Conservation (phyloP, 1,140 invertebrate genomes). For the Cotesia vestalis region DNA sequence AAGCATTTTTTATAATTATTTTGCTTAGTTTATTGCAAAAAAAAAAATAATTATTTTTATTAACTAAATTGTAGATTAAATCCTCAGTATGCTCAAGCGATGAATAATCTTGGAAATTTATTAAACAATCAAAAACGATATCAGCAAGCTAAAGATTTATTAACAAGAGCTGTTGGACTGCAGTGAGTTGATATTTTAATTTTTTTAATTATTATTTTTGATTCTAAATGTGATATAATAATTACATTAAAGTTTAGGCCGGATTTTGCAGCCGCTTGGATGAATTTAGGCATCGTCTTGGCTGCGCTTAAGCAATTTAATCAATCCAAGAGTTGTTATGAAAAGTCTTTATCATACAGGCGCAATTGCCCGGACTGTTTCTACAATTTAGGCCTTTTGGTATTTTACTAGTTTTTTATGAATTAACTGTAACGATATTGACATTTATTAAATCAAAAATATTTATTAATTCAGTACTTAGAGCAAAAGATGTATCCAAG, state of each 20-base stretch:
- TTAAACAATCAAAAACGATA: constrained; percentile 81
- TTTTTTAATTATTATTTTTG: background rate
- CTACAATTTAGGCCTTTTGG: constrained; percentile 94
- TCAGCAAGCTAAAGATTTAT: constrained; percentile 78
- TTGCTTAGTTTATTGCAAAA: constrained; percentile 3
- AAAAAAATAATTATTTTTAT: constrained; percentile 22
- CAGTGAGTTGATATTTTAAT: constrained; percentile 67
- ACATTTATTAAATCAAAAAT: constrained; percentile 20
- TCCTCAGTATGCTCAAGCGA: constrained; percentile 93
- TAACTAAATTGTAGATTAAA: constrained; percentile 71
- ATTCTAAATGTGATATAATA: background rate
- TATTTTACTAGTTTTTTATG: constrained; percentile 58
- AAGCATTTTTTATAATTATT: constrained; percentile 10
- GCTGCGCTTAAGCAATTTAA: constrained; percentile 76
- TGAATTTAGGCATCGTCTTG: constrained; percentile 95
- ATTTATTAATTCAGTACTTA: constrained; percentile 67
- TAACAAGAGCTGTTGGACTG: constrained; percentile 77
- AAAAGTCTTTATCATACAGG: constrained; percentile 78
- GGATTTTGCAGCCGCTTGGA: constrained; percentile 95
- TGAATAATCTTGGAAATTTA: constrained; percentile 97
- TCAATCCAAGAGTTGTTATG: constrained; percentile 82
- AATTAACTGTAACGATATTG: constrained; percentile 18
- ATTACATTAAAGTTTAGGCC: constrained; percentile 65
- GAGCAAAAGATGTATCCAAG: constrained; percentile 69
- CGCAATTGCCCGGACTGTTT: constrained; percentile 90